A percentile compares a stretch with the other conserved stretches of the same genome.
These are phyloP conservation scores for Pseudopodoces humilis DNA, from an alignment of 2,113 vertebrate species.

Conservation along the genomic window DNA sequence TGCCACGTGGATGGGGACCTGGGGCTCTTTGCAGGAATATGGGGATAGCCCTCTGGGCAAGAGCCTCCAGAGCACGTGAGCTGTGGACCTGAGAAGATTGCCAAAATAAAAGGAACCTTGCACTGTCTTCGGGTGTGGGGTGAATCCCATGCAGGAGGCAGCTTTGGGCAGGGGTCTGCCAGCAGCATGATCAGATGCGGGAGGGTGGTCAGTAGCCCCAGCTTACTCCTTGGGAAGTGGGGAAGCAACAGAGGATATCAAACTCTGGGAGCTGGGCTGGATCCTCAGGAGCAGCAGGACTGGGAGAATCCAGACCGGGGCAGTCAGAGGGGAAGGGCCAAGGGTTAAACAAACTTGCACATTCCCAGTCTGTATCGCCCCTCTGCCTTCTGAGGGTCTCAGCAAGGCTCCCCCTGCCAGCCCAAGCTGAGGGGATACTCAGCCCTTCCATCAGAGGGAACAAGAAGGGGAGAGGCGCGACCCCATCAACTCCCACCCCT, in stretches of 20 bases:
- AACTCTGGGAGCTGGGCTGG: fast-evolving
- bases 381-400: background rate
- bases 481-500: background rate
- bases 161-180: background rate
- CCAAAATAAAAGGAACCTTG: background rate
- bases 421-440: background rate
- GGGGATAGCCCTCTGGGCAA: background rate
- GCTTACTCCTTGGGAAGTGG: no score
- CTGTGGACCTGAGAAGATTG: background rate
- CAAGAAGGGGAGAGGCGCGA: no score
- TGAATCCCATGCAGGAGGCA: background rate
- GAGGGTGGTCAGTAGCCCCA: background rate
- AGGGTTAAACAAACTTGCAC: background rate
- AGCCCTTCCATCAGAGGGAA: no score
- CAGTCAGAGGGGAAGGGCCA: no score
- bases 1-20: background rate
- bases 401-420: background rate
- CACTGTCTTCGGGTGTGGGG: background rate
- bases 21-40: background rate
- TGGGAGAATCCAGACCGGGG: background rate
- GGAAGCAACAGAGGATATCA: no score
- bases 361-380: fast-evolving
- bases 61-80: background rate
- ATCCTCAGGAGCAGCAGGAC: fast-evolving
- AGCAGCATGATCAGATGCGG: fast-evolving